These are phyloP conservation scores for Blastomussa wellsi DNA, from an alignment of 92 coral and sea anemone genomes.

Conservation along the genomic window DNA sequence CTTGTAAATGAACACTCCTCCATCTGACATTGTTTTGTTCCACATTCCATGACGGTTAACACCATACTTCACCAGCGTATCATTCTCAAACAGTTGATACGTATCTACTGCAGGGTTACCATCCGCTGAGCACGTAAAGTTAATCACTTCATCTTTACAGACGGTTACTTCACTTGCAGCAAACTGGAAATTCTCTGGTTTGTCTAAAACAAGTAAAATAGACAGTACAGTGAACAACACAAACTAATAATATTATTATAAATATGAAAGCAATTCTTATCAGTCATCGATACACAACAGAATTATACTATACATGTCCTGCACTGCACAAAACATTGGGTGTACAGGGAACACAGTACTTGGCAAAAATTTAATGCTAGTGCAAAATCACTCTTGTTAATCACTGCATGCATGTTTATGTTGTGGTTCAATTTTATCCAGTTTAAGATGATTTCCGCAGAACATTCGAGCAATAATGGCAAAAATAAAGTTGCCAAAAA, in stretches of 20 bases:
- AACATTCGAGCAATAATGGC: too few species aligned
- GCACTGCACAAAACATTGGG: too few species aligned
- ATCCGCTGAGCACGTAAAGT: constrained; percentile 41
- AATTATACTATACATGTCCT: too few species aligned
- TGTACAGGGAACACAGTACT: too few species aligned
- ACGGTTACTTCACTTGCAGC: neutral
- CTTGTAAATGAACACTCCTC: constrained; percentile 35
- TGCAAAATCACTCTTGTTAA: too few species aligned
- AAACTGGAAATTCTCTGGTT: constrained; percentile 20
- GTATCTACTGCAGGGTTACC: constrained; percentile 41
- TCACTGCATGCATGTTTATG: too few species aligned
- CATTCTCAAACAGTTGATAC: constrained; percentile 36
- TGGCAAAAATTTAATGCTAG: too few species aligned
- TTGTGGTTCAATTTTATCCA: too few species aligned
- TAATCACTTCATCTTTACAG: constrained; percentile 31
- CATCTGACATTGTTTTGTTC: neutral
- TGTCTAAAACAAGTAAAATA: neutral
- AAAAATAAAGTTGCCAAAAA: too few species aligned
- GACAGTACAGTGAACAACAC: too few species aligned
- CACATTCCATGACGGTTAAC: constrained; percentile 16
- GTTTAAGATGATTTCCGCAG: too few species aligned
- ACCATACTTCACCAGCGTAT: neutral
- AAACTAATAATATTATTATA: too few species aligned
- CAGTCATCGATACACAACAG: neutral
- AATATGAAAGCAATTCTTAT: neutral